Conservation (phyloP, 1,140 invertebrate species). For the Streblospio benedicti region DNA sequence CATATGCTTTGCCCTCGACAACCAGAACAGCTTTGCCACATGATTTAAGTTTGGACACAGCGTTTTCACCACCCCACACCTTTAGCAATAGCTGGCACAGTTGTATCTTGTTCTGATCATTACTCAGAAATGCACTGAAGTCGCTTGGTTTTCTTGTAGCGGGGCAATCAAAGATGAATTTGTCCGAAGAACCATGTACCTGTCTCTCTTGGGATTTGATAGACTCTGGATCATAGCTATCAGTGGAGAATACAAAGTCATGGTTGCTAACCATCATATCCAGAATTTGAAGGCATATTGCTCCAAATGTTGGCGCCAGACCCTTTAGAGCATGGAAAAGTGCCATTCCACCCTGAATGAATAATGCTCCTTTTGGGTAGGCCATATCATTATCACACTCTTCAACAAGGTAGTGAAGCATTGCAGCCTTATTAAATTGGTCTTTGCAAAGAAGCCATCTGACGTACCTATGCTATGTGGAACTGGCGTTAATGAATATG, state of each 20-base stretch:
- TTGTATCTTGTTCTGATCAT: not conserved
- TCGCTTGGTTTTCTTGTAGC: not conserved
- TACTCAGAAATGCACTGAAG: not conserved
- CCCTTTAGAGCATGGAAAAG: not conserved
- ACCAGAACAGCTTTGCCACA: not conserved
- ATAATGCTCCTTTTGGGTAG: too few species aligned
- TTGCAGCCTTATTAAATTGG: too few species aligned
- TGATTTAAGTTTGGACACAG: not conserved
- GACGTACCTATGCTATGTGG: not conserved
- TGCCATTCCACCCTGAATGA: too few species aligned
- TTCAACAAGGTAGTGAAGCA: too few species aligned
- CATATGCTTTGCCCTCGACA: not conserved
- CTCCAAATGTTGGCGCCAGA: not conserved
- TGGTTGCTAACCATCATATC: not conserved
- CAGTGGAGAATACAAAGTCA: not conserved
- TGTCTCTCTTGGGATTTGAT: not conserved
- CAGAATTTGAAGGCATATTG: not conserved
- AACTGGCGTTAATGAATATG: not conserved
- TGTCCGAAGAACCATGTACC: not conserved
- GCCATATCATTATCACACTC: too few species aligned
- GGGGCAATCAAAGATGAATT: not conserved
- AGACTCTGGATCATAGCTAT: not conserved
- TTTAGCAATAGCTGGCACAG: not conserved
- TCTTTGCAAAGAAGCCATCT: too few species aligned
- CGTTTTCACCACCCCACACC: not conserved